phyloP scores from a whole-genome alignment of 2,797 vertebrate species.

The Chromis chromis region DNA sequence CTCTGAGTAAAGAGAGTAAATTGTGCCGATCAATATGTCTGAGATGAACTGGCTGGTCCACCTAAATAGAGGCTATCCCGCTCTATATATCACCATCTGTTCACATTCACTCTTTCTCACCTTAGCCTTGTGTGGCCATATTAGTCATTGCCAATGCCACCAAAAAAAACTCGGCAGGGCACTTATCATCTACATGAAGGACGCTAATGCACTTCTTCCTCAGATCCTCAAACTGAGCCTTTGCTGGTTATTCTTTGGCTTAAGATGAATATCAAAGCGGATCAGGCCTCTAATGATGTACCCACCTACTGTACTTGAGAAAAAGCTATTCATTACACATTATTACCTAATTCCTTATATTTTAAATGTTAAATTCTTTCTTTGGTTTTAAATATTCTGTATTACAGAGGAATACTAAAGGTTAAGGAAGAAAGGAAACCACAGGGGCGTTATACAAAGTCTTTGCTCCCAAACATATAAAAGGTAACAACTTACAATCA shows the following conservation, averaged over 20 bases:
- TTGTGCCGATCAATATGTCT: conserved; percentile 81
- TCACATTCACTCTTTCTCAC: conserved; percentile 67
- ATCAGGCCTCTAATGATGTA: neutral
- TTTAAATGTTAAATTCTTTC: neutral
- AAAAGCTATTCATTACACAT: neutral
- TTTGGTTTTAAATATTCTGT: neutral
- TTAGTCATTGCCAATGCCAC: conserved; percentile 51
- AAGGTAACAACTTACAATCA: too few species aligned
- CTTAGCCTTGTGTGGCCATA: conserved; percentile 65
- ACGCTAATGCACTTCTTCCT: neutral
- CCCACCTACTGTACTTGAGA: too few species aligned
- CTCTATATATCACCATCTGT: conserved; percentile 69
- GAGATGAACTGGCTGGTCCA: conserved; percentile 76
- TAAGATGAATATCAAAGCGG: neutral
- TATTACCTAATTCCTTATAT: too few species aligned
- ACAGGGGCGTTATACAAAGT: too few species aligned
- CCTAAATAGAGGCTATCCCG: conserved; percentile 67
- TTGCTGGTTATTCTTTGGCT: conserved; percentile 1
- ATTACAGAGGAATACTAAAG: neutral
- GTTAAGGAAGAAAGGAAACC: too few species aligned
- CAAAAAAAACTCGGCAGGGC: conserved; percentile 22
- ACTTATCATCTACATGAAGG: conserved; percentile 44
- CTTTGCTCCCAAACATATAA: too few species aligned
- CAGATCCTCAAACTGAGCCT: neutral
- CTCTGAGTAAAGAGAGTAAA: conserved; percentile 80